Percentiles rank a stretch among this genome's conserved stretches.
These are phyloP conservation scores for Neomonachus schauinslandi DNA, from an alignment of 2,113 vertebrate genomes.

Conservation along the genomic window DNA sequence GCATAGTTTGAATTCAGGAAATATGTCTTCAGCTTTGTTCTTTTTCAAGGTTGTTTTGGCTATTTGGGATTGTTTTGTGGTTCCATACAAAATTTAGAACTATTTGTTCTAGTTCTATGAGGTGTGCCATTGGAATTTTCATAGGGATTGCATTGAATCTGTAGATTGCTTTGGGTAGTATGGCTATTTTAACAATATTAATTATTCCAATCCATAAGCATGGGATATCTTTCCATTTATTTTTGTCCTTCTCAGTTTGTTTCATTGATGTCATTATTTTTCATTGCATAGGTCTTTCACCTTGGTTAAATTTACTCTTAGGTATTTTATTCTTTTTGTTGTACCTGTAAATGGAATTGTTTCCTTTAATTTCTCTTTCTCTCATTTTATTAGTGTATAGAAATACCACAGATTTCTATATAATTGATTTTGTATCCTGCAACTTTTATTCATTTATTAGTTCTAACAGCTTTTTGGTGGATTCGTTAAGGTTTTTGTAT, in stretches of 20 bases:
- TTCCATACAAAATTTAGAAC: neutral
- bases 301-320: neutral
- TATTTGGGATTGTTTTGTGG: neutral
- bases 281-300: neutral
- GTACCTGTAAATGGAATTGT: neutral
- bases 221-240: neutral
- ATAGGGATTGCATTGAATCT: neutral
- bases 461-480: neutral
- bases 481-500: neutral
- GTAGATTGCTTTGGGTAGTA: neutral
- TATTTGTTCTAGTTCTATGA: neutral
- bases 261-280: neutral
- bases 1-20: neutral
- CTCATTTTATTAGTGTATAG: neutral
- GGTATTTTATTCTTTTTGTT: neutral
- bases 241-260: neutral
- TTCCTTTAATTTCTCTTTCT: neutral
- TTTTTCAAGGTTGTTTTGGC: neutral
- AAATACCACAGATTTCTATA: neutral
- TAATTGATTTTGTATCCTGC: neutral
- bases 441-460: neutral
- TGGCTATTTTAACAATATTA: neutral
- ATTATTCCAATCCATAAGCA: neutral
- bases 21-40: neutral
- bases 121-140: neutral